Evolutionary conservation across 2,113 vertebrate genomes (phyloP), one percentile per base, ranked within the genome.

Genomic region (Origma solitaria): DNA sequence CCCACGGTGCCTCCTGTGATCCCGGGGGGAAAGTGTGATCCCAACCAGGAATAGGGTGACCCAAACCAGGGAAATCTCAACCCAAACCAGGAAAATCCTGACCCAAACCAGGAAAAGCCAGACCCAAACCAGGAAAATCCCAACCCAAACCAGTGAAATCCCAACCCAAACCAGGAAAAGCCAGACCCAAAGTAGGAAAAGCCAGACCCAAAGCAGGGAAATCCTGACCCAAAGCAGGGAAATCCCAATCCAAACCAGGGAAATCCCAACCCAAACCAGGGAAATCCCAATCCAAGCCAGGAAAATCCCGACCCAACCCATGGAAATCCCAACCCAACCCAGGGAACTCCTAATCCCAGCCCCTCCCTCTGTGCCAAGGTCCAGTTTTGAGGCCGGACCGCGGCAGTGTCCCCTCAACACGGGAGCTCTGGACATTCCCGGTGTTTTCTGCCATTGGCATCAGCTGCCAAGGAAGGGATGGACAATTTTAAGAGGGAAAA

Each of bases 1-100:
- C 15, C 60, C 2, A 0, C 1, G 1, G 17, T 0, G 2, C 31
- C 17, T 44, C 54, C 62, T 4, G 42, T 14, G 83, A 42, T 25
- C 51, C 1, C 47, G 31, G 35, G 65, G 23, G 33, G 56, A 22
- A 68, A 35, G 47, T 8, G 27, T 14, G 22, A 57, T 57, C 58
- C 58, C 15, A 24, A 35, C 16, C 15, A 61, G 24, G 58, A 16
- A 45, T 13, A 66, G 6, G 7, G 30, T 13, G 25, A 44, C 13
- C 61, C 25, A 5, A 40, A 28, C 17, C 8, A n/a, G 13, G 47
- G 13, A 30, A 25, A 33, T 30, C 6, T 35, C 15, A 72, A 50
- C 27, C 51, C 71, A 50, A 49, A 1, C 1, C 35, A 38, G 27
- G 65, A 31, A 68, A 28, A 49, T 8, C 11, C 10, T 35, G 11